Evolutionary conservation across 2,113 vertebrate species (phyloP).

Genomic region (Aegotheles bennettii): DNA sequence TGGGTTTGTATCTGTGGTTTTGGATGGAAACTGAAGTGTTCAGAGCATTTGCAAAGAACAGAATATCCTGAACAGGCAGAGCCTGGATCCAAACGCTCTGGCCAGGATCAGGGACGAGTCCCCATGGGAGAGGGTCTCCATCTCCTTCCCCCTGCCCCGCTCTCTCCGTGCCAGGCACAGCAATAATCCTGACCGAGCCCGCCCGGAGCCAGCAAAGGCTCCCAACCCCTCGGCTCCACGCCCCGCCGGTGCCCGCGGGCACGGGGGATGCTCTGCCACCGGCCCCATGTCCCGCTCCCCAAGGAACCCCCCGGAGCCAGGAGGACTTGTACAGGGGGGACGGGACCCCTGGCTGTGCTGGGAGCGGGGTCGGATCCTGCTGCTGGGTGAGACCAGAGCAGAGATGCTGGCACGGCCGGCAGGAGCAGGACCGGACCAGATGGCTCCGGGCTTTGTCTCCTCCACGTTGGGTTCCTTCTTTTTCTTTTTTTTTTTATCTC

Average conservation of each 20-base stretch:
- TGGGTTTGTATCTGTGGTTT: background rate
- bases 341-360: no score
- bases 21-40: background rate
- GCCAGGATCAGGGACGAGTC: background rate
- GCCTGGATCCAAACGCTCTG: background rate
- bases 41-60: background rate
- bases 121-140: background rate
- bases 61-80: background rate
- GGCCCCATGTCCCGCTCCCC: no score
- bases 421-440: background rate
- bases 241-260: no score
- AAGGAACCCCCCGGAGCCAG: no score
- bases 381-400: background rate
- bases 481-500: background rate
- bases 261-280: no score
- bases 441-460: rapidly evolving
- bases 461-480: background rate
- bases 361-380: background rate
- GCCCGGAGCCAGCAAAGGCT: no score
- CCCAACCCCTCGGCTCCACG: no score
- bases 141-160: no score
- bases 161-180: no score
- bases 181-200: no score
- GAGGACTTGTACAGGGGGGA: no score
- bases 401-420: rapidly evolving